Conservation (phyloP, 2,113 vertebrate genomes). For the Cavia aperea region DNA sequence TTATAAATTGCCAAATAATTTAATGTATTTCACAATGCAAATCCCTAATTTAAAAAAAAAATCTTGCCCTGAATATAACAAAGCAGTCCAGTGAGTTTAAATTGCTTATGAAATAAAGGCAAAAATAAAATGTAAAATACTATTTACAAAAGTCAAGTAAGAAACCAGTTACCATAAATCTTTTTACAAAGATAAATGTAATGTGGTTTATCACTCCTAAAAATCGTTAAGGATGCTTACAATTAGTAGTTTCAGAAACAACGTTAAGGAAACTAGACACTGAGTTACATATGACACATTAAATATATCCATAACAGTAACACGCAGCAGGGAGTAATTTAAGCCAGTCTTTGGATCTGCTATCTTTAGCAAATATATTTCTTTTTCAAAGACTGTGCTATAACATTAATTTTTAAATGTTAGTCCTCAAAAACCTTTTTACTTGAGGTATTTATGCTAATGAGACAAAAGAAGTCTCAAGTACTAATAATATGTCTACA, state of each 20-base stretch:
- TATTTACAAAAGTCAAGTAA: conserved; percentile 68
- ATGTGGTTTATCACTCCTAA: conserved; percentile 39
- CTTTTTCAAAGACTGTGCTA: conserved; percentile 21
- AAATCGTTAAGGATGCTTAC: conserved; percentile 44
- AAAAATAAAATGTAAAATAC: conserved; percentile 60
- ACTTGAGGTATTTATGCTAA: conserved; percentile 14
- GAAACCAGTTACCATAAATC: conserved; percentile 59
- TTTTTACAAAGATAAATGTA: conserved; percentile 60
- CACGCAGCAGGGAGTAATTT: conserved; percentile 38
- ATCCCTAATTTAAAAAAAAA: conserved; percentile 57
- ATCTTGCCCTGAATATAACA: conserved; percentile 55
- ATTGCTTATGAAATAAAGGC: conserved; percentile 61
- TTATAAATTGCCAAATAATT: conserved; percentile 63
- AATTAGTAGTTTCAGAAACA: conserved; percentile 56
- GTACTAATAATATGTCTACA: background rate
- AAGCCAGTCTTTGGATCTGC: conserved; percentile 34
- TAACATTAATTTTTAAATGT: conserved; percentile 30
- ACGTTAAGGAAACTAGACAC: conserved; percentile 39
- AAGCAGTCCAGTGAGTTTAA: conserved; percentile 59
- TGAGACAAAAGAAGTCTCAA: conserved; percentile 34
- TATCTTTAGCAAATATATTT: conserved; percentile 46
- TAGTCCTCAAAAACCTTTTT: conserved; percentile 40
- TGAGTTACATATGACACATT: conserved; percentile 30
- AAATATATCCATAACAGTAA: conserved; percentile 47
- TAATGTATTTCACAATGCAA: conserved; percentile 58